A percentile compares a stretch with the other conserved stretches of the same genome.
Conservation (phyloP, 92 coral and sea anemone genomes). For the Zoanthus solanderi region DNA sequence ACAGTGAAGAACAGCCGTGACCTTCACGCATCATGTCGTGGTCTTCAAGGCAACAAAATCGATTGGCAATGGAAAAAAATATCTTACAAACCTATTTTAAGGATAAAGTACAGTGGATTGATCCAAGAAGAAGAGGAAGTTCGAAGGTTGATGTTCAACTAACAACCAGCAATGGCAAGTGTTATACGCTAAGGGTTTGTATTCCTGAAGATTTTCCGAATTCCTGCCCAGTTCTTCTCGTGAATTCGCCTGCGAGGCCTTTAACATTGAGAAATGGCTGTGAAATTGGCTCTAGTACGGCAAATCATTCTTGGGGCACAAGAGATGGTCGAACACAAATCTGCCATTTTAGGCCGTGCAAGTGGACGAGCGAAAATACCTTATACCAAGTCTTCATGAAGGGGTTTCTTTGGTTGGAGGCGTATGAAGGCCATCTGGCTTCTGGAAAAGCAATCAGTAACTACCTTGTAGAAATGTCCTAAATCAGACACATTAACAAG, state of each 20-base stretch:
- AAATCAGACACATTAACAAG: not conserved
- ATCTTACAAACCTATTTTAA: constrained; percentile 42
- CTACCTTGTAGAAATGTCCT: constrained; percentile 52
- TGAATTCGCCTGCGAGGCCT: constrained; percentile 49
- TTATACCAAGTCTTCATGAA: constrained; percentile 86
- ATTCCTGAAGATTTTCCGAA: constrained; percentile 67
- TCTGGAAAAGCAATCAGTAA: constrained; percentile 70
- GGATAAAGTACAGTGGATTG: constrained; percentile 39
- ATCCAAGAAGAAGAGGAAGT: not conserved
- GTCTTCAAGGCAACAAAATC: constrained; percentile 50
- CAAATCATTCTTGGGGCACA: constrained; percentile 57
- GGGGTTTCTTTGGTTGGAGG: constrained; percentile 86
- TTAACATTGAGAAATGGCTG: constrained; percentile 45
- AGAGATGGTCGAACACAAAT: constrained; percentile 52
- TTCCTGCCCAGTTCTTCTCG: constrained; percentile 66
- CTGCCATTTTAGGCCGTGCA: constrained; percentile 66
- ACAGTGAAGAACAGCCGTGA: not conserved
- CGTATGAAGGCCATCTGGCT: constrained; percentile 76
- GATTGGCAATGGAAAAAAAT: constrained; percentile 48
- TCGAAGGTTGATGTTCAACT: constrained; percentile 62
- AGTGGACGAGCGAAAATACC: constrained; percentile 74
- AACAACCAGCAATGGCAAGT: constrained; percentile 55
- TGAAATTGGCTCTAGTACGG: constrained; percentile 7
- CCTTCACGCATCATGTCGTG: constrained; percentile 19
- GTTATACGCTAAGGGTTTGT: constrained; percentile 55